Conservation (phyloP, 2,113 vertebrate genomes). For the Rallus limicola region DNA sequence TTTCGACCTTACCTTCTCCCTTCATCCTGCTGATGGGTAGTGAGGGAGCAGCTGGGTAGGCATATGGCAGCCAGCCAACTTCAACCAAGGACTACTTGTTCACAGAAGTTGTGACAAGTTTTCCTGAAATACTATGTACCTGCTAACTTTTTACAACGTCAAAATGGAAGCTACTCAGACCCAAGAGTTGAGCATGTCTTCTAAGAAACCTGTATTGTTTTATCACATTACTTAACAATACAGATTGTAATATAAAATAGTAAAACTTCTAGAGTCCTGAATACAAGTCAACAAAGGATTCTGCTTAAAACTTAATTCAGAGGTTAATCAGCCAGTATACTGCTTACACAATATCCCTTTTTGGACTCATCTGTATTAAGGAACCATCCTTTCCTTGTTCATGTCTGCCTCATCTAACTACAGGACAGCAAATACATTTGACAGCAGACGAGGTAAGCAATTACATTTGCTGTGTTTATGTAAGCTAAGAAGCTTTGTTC, state of each 20-base stretch:
- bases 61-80: background rate
- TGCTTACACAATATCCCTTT: background rate
- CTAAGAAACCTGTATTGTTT: background rate
- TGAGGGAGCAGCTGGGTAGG: no score
- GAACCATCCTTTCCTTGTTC: background rate
- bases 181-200: background rate
- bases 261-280: background rate
- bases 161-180: background rate
- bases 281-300: background rate
- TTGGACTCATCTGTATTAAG: background rate
- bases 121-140: background rate
- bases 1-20: background rate
- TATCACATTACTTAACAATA: background rate
- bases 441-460: background rate
- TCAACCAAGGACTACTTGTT: background rate
- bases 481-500: background rate
- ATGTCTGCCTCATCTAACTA: background rate
- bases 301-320: background rate
- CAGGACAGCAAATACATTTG: background rate
- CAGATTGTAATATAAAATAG: background rate
- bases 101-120: background rate
- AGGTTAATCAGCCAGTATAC: background rate
- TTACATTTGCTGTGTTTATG: background rate
- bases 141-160: background rate
- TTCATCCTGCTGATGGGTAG: rapidly evolving